These are phyloP conservation scores for Dicrurus megarhynchus DNA, from an alignment of 2,113 vertebrate species.

Conservation along the genomic window DNA sequence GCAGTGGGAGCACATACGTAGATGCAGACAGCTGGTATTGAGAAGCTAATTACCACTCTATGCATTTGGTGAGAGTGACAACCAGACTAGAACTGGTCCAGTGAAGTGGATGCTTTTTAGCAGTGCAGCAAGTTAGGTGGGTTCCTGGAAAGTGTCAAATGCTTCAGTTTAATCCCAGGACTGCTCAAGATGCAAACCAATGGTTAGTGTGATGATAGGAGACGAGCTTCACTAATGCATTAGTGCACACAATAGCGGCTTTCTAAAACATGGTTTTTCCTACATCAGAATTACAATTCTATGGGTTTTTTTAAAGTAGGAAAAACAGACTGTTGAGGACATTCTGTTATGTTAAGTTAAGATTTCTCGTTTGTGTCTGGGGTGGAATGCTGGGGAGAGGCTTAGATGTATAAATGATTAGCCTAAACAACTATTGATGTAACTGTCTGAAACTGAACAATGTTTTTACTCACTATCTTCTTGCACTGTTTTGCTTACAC, in stretches of 20 bases:
- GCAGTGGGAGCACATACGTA: neutral
- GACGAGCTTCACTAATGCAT: neutral
- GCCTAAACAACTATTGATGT: neutral
- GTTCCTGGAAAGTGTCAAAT: rapidly evolving
- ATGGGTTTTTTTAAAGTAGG: rapidly evolving
- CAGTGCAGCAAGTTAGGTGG: neutral
- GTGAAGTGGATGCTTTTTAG: neutral
- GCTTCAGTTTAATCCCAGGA: neutral
- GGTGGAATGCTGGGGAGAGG: neutral
- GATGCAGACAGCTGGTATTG: neutral
- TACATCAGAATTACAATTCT: neutral
- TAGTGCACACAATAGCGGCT: neutral
- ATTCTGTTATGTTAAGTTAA: neutral
- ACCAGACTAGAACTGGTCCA: neutral
- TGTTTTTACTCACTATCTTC: neutral
- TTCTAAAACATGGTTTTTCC: neutral
- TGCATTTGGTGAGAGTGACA: neutral
- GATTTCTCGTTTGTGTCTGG: neutral
- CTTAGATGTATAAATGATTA: neutral
- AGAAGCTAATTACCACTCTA: neutral
- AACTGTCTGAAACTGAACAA: constrained; percentile 14
- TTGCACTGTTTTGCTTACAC: constrained; percentile 22
- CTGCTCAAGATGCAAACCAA: neutral
- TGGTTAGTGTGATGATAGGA: neutral
- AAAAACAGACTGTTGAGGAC: neutral